A percentile compares a stretch with the other conserved stretches of the same genome.
Evolutionary conservation across 92 coral and sea anemone genomes (phyloP).

Genomic region (Parazoanthus darwini): DNA sequence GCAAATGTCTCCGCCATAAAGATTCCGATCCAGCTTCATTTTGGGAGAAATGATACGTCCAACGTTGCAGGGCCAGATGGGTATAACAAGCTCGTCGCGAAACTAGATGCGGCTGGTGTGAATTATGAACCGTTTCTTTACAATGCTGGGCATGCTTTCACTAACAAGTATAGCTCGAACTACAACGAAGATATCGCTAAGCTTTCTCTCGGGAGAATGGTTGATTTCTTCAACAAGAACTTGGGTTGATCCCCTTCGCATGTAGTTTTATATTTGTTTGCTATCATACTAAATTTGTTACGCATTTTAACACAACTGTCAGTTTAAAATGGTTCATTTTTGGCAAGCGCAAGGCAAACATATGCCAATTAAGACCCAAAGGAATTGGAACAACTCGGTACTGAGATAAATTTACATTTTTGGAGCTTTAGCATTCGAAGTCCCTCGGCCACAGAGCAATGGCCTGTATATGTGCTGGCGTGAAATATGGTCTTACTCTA

Average conservation of each 20-base stretch:
- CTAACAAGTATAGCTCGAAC: conserved; percentile 63
- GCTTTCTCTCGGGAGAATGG: conserved; percentile 78
- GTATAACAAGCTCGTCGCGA: conserved; percentile 61
- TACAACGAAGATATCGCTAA: conserved; percentile 67
- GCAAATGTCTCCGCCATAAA: conserved; percentile 80
- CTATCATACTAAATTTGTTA: not conserved
- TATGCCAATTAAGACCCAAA: no score
- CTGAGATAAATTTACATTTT: no score
- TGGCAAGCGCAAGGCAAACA: no score
- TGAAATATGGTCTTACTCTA: no score
- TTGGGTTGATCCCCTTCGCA: conserved; percentile 23
- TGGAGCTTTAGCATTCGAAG: no score
- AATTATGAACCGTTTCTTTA: conserved; percentile 70
- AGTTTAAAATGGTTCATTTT: no score
- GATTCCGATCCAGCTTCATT: conserved; percentile 94
- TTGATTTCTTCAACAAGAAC: conserved; percentile 81
- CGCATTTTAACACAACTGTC: no score
- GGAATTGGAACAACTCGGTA: no score
- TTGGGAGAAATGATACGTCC: conserved; percentile 72
- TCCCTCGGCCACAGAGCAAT: no score
- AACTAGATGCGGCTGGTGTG: conserved; percentile 76
- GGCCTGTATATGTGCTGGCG: no score
- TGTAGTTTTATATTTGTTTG: not conserved
- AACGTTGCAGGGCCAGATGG: conserved; percentile 66
- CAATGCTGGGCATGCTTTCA: conserved; percentile 85